phyloP scores from a whole-genome alignment of 2,113 vertebrate species.

The Gymnobelideus leadbeateri region DNA sequence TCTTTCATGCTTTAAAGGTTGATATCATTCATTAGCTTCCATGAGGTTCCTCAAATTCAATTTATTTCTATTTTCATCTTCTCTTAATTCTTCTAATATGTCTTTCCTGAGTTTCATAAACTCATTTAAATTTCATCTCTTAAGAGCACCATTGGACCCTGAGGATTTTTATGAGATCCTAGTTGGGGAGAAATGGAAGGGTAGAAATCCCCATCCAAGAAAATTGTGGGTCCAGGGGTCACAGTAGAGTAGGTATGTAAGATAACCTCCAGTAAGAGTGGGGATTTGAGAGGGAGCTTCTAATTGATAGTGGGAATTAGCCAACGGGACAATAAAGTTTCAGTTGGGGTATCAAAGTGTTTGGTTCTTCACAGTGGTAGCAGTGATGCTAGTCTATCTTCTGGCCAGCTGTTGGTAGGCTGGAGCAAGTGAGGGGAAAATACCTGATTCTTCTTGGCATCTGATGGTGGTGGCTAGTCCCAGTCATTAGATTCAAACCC shows the following conservation, averaged over 20 bases:
- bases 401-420: neutral
- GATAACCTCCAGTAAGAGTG: neutral
- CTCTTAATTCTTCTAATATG: neutral
- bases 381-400: neutral
- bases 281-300: neutral
- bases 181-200: neutral
- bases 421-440: neutral
- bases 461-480: neutral
- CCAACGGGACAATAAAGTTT: neutral
- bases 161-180: neutral
- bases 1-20: constrained; percentile 12
- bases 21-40: neutral
- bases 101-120: constrained; percentile 4
- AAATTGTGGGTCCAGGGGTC: neutral
- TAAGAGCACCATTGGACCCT: neutral
- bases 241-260: neutral
- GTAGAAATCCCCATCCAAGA: neutral
- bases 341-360: neutral
- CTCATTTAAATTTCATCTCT: neutral
- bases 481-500: neutral
- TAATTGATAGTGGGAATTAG: neutral
- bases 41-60: constrained; percentile 7
- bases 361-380: neutral
- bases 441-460: neutral
- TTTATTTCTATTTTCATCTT: constrained; percentile 10